Base-by-base conservation (phyloP, 2,888 invertebrate genomes). In the Lepidonotus clava region DNA sequence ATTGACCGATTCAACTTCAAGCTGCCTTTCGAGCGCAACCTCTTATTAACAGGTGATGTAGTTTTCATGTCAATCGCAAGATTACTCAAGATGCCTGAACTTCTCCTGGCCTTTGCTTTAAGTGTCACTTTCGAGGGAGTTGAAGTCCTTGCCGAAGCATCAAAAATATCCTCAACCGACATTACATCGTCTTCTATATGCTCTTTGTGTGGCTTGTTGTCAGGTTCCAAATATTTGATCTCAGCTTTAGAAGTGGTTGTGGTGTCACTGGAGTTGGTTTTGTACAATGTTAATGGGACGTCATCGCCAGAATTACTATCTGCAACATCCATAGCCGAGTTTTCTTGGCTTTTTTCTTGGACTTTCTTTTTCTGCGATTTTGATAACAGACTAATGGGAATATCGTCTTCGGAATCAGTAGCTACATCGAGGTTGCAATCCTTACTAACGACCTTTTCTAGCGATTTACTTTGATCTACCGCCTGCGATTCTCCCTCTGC, bases 401-500 rank as follows among this genome's bases (percentile, higher is more conserved):
- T 46, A 34, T 85, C 76, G 32, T 85, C 87, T n/a, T 87, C 87
- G 21, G 76, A 34, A n/a, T 85, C 85, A 61, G 46, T 77, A 14
- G 53, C 85, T 1, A 41, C 34, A 66, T 85, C 87, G 0, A 86
- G 34, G 38, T 86, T 86, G 38, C 83, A 86, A 11, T 36, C 80
- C 28, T 86, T 38, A 11, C 36, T 85, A 34, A 71, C 71, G 41
- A 80, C 28, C 4, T 80, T 46, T 28, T 80, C 41, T 24, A 41
- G 40, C 14, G n/a, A n/a, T 41, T 80, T 80, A n/a, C n/a, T n/a
- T n/a, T n/a, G n/a, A n/a, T n/a, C n/a, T n/a, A n/a, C n/a, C n/a
- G n/a, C n/a, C n/a, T n/a, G n/a, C n/a, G n/a, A n/a, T n/a, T n/a
- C n/a, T n/a, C n/a, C n/a, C n/a, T n/a, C n/a, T n/a, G n/a, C n/a